Evolutionary conservation across 2,797 vertebrate genomes (phyloP), one percentile per base, ranked within the genome.

Genomic region (Florisuga fusca): DNA sequence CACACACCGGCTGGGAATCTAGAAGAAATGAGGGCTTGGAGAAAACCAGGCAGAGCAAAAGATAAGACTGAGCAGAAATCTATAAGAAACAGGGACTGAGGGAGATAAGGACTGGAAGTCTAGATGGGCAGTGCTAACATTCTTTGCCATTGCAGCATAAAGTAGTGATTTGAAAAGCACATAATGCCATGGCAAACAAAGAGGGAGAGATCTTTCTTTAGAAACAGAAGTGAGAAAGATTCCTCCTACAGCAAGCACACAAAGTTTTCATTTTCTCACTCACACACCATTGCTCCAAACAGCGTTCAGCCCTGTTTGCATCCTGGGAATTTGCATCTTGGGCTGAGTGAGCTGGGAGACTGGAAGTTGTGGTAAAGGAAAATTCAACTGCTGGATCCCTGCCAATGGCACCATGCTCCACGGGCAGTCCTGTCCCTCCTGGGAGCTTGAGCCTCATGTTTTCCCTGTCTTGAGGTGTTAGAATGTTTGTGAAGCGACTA

Each of bases 141-240:
- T 66, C 58, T 74, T 85, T 89, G 77, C 41, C 43, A 26, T 26
- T 67, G 80, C 74, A 86, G 29, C 33, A 61, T 87, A 33, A 68
- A 82, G 61, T 34, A 84, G 63, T 71, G 63, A 63, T 94, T 94
- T 93, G 91, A 78, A 90, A 93, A 88, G 43, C 53, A 43, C 31
- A 5, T 84, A 93, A 83, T 95, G 46, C 63, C 38, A 63, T 74
- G 78, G 67, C 89, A 94, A 94, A 96, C 95, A 96, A 96, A 96
- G 94, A 79, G 87, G 80, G 85, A 93, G 74, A 86, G 68, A 76
- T 94, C 71, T 84, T 93, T 57, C 91, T 94, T 95, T 96, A 95
- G 96, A 96, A 96, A 96, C 91, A 95, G 95, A 96, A 91, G 94
- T 91, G 95, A 96, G 95, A 96, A 93, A 87, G 85, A 95, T 91